A percentile compares a stretch with the other conserved stretches of the same genome.
Evolutionary conservation across 1,140 invertebrate species (phyloP).

Genomic region (Mamestra configurata): DNA sequence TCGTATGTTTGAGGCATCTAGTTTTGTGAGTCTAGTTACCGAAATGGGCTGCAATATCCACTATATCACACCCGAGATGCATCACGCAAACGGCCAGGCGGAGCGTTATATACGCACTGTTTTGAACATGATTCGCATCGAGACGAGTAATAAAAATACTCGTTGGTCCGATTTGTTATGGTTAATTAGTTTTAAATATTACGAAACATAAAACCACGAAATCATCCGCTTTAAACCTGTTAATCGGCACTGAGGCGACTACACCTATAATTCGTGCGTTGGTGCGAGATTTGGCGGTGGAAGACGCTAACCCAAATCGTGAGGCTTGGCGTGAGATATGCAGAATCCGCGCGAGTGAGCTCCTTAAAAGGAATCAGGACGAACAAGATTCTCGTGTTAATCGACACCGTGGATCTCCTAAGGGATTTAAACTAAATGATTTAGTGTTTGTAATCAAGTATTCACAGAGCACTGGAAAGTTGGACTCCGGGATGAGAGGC

Average conservation of each 20-base stretch:
- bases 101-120: not conserved
- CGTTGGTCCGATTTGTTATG: not conserved
- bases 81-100: constrained; percentile 2
- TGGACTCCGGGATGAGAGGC: no score
- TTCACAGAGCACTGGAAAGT: not conserved
- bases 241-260: not conserved
- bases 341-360: not conserved
- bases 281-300: no score
- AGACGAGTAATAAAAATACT: constrained; percentile 17
- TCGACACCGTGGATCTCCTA: no score
- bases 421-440: no score
- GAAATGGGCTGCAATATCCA: not conserved
- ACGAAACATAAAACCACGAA: constrained; percentile 1
- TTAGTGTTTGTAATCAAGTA: not conserved
- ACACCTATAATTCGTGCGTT: not conserved
- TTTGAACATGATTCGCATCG: not conserved
- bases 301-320: no score
- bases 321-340: no score
- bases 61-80: constrained; percentile 3
- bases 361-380: not conserved
- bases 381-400: not conserved
- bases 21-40: no score
- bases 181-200: not conserved
- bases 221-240: not conserved
- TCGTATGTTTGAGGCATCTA: no score